Base-by-base conservation (phyloP, 2,113 vertebrate species). In the Cochlearius cochlearius region DNA sequence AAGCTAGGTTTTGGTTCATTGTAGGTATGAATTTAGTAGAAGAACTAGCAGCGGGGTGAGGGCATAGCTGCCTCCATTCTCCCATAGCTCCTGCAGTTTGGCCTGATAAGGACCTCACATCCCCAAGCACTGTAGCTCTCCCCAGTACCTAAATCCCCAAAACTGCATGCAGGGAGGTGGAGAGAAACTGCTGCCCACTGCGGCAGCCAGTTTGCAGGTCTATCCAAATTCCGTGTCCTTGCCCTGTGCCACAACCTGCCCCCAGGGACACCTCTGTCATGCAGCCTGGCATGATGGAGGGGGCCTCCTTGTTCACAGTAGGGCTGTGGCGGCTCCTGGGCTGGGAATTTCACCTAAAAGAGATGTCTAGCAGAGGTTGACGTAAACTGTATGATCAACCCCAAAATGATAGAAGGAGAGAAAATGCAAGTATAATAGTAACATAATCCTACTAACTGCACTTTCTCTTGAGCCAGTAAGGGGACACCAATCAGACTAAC, bases 401-500 rank as follows among this genome's bases (percentile, higher is more conserved):
- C 66, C 34, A 15, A 81, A 78, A 64, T 96, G 93, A 97, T 43
- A 86, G 88, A 71, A 92, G 86, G 72, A 81, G 58, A 81, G 90
- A 95, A 94, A 91, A 92, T 95, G 86, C 71, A 80, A 74, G 73
- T 92, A 11, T 76, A 94, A 59, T 59, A 80, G 88, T 73, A 94
- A 95, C 66, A 53, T 56, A 87, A 86, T 85, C 84, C 62, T 82
- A 16, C 76, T 92, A 75, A 92, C 89, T 95, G 50, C 45, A 23
- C 58, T 60, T 95, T 92, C 89, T 91, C 74, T 66, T 91, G 84
- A 50, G 72, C 71, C 76, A 45, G 75, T 93, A 96, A 96, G 73
- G 66, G 72, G 55, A 94, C 76, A 94, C 92, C 94, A 86, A 15
- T 75, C 74, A 93, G 84, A 62, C 92, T 95, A 93, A 95, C 82